Evolutionary conservation across 2,113 vertebrate genomes (phyloP).

Genomic region (Bos javanicus): DNA sequence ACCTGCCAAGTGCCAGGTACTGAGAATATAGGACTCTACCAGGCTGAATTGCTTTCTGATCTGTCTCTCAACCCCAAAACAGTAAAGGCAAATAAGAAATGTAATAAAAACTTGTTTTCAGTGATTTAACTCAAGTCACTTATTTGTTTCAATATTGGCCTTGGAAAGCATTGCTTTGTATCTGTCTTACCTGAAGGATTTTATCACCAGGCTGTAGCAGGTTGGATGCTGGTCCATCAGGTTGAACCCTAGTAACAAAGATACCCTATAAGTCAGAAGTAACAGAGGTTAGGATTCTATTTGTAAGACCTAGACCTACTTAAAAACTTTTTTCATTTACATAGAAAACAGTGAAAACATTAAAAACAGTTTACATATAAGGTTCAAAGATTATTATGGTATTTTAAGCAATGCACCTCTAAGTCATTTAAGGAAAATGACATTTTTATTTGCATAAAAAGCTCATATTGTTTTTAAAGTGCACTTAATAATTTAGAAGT

Average conservation of each 20-base stretch:
- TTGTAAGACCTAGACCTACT: constrained; percentile 68
- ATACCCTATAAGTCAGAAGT: constrained; percentile 99
- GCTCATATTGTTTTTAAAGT: not conserved
- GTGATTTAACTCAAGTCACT: not conserved
- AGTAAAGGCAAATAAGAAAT: not conserved
- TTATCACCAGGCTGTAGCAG: constrained; percentile 97
- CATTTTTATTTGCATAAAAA: not conserved
- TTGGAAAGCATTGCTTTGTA: not conserved
- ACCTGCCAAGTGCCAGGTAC: not conserved
- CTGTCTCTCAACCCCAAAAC: not conserved
- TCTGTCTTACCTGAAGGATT: constrained; percentile 95
- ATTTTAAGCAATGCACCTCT: not conserved
- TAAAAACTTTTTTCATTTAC: constrained; percentile 57
- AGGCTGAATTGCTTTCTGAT: not conserved
- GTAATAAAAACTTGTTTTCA: not conserved
- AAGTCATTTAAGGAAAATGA: constrained; percentile 2
- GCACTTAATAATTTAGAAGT: not conserved
- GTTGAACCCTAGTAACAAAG: constrained; percentile 99
- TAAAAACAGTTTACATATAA: not conserved
- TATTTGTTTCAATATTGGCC: not conserved
- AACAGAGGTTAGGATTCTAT: constrained; percentile 97
- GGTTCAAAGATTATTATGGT: not conserved
- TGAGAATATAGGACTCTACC: not conserved
- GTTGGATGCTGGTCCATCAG: constrained; percentile 95
- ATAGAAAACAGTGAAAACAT: constrained; percentile 45